Percentiles rank a stretch among this genome's conserved stretches.
phyloP scores from a whole-genome alignment of 2,113 vertebrate species.

The Desmodus rotundus region DNA sequence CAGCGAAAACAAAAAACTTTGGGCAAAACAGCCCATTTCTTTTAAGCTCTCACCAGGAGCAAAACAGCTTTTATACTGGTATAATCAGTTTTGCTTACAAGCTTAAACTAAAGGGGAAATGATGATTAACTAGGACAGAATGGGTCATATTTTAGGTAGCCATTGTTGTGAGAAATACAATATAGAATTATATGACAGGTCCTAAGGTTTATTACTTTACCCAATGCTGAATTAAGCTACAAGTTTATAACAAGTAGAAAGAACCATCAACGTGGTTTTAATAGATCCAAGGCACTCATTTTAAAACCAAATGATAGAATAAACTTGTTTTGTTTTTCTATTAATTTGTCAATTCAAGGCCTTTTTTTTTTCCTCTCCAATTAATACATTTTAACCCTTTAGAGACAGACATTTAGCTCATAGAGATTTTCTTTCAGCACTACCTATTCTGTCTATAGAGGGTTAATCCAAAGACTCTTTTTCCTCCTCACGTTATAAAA shows the following conservation, averaged over 20 bases:
- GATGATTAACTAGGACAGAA: constrained; percentile 91
- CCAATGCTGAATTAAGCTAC: constrained; percentile 83
- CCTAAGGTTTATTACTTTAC: constrained; percentile 76
- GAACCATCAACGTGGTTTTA: constrained; percentile 89
- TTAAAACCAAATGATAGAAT: constrained; percentile 91
- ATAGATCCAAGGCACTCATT: constrained; percentile 98
- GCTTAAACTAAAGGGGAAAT: constrained; percentile 87
- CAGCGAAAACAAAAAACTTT: constrained; percentile 61
- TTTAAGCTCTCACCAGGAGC: constrained; percentile 81
- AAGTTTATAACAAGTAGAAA: constrained; percentile 89
- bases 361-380: constrained; percentile 84
- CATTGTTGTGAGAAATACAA: constrained; percentile 82
- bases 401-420: constrained; percentile 87
- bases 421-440: constrained; percentile 82
- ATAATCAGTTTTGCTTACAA: constrained; percentile 83
- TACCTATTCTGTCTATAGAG: constrained; percentile 89
- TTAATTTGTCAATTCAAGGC: constrained; percentile 88
- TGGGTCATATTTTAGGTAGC: constrained; percentile 86
- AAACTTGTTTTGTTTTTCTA: constrained; percentile 85
- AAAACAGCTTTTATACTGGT: constrained; percentile 86
- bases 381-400: constrained; percentile 85
- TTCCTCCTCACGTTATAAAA: constrained; percentile 92
- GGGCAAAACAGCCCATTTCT: constrained; percentile 63
- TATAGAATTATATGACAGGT: constrained; percentile 74
- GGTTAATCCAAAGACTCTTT: constrained; percentile 88